Percentiles rank a stretch among this genome's conserved stretches.
Conservation (phyloP, 2,113 vertebrate genomes). For the Chloebia gouldiae region DNA sequence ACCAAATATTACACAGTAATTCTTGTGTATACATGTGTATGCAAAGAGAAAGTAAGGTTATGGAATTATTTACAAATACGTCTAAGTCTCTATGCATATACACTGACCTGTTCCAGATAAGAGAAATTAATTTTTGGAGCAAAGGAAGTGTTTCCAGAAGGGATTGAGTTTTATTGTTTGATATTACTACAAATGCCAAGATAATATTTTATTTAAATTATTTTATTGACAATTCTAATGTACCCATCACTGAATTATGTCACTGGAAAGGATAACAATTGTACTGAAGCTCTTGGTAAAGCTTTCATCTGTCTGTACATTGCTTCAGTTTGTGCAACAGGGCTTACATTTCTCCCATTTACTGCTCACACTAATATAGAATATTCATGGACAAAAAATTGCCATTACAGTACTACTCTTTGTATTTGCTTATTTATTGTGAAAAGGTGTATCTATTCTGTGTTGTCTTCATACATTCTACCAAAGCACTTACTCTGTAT, state of each 20-base stretch:
- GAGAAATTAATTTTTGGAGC: background rate
- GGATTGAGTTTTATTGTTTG: background rate
- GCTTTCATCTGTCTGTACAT: background rate
- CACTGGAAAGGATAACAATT: constrained; percentile 25
- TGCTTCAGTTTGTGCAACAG: background rate
- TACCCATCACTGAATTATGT: constrained; percentile 7
- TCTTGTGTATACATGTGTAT: background rate
- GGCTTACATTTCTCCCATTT: background rate
- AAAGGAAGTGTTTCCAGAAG: background rate
- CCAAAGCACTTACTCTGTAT: background rate
- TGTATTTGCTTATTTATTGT: constrained; percentile 28
- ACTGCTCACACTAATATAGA: background rate
- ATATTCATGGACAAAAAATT: background rate
- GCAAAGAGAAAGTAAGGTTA: background rate
- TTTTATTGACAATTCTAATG: background rate
- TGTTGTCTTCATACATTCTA: background rate
- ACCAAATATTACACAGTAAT: constrained; percentile 29
- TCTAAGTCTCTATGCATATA: background rate
- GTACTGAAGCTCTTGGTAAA: constrained; percentile 38
- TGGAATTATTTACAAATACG: background rate
- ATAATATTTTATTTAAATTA: background rate
- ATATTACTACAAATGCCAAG: background rate
- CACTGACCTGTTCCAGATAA: background rate
- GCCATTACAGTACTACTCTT: background rate
- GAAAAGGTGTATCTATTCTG: background rate